These are phyloP conservation scores for Tachina fera DNA, from an alignment of 2,888 invertebrate genomes.

Conservation along the genomic window DNA sequence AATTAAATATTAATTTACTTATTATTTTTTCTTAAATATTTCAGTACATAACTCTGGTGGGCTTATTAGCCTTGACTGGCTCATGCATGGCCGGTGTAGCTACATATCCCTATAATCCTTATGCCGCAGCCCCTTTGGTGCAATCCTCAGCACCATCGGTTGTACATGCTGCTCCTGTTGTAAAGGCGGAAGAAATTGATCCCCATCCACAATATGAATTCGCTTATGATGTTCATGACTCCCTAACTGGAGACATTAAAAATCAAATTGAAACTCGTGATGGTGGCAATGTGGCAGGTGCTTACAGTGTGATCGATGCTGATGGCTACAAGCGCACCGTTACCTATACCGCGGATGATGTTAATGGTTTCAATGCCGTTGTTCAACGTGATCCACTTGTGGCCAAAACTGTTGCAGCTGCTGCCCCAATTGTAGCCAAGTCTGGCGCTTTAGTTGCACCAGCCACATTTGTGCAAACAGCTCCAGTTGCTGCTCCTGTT, in stretches of 20 bases:
- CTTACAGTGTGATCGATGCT: slow-evolving; percentile 84
- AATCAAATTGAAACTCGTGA: slow-evolving; percentile 84
- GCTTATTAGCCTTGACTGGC: slow-evolving; percentile 76
- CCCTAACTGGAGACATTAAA: slow-evolving; percentile 84
- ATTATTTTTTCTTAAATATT: not conserved
- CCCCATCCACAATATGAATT: slow-evolving; percentile 82
- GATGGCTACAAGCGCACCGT: slow-evolving; percentile 85
- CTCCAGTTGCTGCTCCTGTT: slow-evolving; percentile 66
- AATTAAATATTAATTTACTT: not conserved
- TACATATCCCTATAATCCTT: slow-evolving; percentile 78
- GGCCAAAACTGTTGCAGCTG: slow-evolving; percentile 42
- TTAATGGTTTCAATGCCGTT: slow-evolving; percentile 85
- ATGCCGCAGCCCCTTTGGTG: slow-evolving; percentile 55
- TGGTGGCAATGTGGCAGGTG: slow-evolving; percentile 84
- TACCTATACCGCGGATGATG: slow-evolving; percentile 84
- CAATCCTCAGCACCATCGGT: slow-evolving; percentile 49
- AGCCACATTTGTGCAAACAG: slow-evolving; percentile 28
- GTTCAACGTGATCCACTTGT: slow-evolving; percentile 83
- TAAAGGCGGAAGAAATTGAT: slow-evolving; percentile 75
- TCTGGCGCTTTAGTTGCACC: slow-evolving; percentile 20
- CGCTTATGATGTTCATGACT: slow-evolving; percentile 84
- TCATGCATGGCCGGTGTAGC: slow-evolving; percentile 76
- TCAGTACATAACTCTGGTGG: slow-evolving; percentile 76
- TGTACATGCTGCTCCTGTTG: slow-evolving; percentile 43
- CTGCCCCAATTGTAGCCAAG: slow-evolving; percentile 72